Percentiles rank a stretch among this genome's conserved stretches.
Conservation (phyloP, 2,797 vertebrate genomes). For the Percopsis omiscomaycus region DNA sequence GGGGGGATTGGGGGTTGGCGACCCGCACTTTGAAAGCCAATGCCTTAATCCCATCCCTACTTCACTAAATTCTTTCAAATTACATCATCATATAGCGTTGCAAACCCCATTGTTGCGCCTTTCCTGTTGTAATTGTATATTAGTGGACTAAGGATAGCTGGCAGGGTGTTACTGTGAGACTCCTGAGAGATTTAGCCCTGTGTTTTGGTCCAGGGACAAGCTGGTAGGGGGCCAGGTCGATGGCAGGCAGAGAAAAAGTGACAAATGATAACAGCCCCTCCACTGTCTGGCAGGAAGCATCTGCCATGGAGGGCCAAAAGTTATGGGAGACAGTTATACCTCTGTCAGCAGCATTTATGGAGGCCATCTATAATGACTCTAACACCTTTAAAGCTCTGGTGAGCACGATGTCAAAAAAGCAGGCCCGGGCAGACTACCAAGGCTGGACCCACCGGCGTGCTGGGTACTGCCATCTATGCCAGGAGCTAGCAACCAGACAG, state of each 20-base stretch:
- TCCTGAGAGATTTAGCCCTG: conserved; percentile 38
- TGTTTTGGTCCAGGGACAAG: conserved; percentile 48
- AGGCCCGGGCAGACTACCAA: conserved; percentile 46
- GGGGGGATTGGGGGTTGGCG: no score
- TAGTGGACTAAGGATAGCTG: conserved; percentile 47
- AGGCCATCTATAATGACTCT: conserved; percentile 70
- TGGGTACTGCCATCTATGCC: conserved; percentile 41
- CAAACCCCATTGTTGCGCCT: conserved; percentile 14
- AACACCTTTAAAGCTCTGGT: conserved; percentile 55
- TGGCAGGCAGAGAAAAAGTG: conserved; percentile 66
- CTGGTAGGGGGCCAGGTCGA: conserved; percentile 60
- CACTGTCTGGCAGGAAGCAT: conserved; percentile 74
- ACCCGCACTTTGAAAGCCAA: no score
- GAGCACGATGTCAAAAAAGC: conserved; percentile 56
- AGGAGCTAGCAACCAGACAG: conserved; percentile 43
- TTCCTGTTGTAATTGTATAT: conserved; percentile 24
- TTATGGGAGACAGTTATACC: conserved; percentile 78
- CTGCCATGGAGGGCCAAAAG: conserved; percentile 72
- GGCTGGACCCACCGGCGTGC: conserved; percentile 45
- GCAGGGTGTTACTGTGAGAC: conserved; percentile 35
- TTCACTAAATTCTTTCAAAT: conserved; percentile 18
- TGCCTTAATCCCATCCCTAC: not conserved
- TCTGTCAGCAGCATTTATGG: conserved; percentile 80
- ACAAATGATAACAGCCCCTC: conserved; percentile 69
- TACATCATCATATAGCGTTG: conserved; percentile 5